Evolutionary conservation across 2,113 vertebrate species (phyloP).

Genomic region (Neolamprologus longior): DNA sequence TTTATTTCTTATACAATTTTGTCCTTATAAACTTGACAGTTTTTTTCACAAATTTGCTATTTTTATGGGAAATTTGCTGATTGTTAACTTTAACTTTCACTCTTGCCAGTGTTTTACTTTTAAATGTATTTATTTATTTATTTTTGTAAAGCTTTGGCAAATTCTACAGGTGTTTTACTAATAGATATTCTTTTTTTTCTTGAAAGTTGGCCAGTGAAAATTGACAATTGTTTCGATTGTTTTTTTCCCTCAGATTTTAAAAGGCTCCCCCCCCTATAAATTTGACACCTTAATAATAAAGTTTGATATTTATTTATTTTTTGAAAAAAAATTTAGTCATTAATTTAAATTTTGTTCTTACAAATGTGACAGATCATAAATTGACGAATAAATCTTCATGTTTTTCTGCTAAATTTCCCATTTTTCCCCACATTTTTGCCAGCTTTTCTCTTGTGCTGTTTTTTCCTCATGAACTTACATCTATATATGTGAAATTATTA

Average conservation of each 20-base stretch:
- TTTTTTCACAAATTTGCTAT: neutral
- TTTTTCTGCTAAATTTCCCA: neutral
- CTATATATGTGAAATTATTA: neutral
- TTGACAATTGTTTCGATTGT: accelerated
- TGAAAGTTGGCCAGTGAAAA: neutral
- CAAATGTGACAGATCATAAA: neutral
- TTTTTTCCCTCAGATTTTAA: neutral
- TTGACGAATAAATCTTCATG: neutral
- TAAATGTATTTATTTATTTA: neutral
- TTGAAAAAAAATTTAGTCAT: neutral
- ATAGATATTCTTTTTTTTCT: neutral
- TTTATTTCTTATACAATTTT: neutral
- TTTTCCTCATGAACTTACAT: neutral
- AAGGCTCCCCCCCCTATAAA: neutral
- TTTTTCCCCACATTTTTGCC: neutral
- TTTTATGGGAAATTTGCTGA: neutral
- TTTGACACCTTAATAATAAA: neutral
- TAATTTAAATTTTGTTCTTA: neutral
- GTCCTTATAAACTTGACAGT: neutral
- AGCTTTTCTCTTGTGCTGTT: neutral
- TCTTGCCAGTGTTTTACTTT: neutral
- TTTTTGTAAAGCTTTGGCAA: neutral
- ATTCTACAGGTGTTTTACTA: neutral
- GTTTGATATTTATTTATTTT: neutral
- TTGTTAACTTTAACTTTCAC: neutral